phyloP scores from a whole-genome alignment of 2,113 vertebrate genomes.

The Myocastor coypus region DNA sequence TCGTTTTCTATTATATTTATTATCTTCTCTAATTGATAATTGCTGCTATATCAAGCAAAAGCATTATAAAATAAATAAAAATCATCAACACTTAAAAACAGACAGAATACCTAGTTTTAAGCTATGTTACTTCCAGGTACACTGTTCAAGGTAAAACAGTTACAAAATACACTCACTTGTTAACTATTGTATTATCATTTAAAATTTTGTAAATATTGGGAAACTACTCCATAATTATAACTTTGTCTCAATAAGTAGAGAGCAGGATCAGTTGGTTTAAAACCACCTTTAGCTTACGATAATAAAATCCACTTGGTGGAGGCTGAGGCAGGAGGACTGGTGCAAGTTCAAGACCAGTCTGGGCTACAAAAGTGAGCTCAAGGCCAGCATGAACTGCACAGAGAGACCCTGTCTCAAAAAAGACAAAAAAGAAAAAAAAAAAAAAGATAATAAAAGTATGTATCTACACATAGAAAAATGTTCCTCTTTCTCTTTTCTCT shows the following conservation, averaged over 20 bases:
- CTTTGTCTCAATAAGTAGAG: background rate
- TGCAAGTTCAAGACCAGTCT: too few relatives aligned
- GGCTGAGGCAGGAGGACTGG: too few relatives aligned
- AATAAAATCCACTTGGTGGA: background rate
- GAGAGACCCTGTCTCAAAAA: too few relatives aligned
- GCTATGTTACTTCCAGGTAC: background rate
- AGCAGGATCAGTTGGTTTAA: background rate
- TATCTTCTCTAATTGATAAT: background rate
- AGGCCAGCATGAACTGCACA: too few relatives aligned
- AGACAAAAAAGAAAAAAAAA: too few relatives aligned
- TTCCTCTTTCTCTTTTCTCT: slow-evolving; percentile 12
- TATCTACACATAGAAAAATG: background rate
- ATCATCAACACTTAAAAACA: slow-evolving; percentile 5
- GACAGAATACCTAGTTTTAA: background rate
- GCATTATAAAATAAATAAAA: background rate
- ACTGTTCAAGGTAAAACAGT: background rate
- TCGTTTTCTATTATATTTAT: background rate
- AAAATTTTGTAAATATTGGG: background rate
- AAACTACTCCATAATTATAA: background rate
- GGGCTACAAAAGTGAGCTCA: too few relatives aligned
- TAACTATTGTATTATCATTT: background rate
- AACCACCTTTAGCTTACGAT: background rate
- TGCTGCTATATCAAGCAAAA: slow-evolving; percentile 37
- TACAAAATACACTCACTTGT: background rate
- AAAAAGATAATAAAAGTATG: background rate